These are phyloP conservation scores for Listrodromus nycthemerus DNA, from an alignment of 2,888 invertebrate species.

Conservation along the genomic window DNA sequence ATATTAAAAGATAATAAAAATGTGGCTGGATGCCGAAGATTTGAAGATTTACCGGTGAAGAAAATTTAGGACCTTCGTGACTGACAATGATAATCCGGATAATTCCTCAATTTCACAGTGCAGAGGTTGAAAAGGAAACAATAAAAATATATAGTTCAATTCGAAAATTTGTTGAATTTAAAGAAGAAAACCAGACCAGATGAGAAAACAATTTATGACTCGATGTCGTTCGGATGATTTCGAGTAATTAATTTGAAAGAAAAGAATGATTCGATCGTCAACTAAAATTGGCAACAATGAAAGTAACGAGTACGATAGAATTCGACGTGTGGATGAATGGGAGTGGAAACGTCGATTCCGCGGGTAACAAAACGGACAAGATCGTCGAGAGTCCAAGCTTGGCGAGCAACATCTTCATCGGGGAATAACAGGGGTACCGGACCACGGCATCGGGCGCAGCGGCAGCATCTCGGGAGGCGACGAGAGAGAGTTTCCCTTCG, in stretches of 20 bases:
- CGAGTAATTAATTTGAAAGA: too few species aligned
- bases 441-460: slow-evolving; percentile 25
- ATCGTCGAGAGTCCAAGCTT: slow-evolving; percentile 52
- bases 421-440: slow-evolving; percentile 36
- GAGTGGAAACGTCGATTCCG: slow-evolving; percentile 1
- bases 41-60: too few species aligned
- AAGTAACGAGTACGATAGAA: background rate
- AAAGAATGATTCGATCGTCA: background rate
- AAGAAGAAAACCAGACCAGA: too few species aligned
- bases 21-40: too few species aligned
- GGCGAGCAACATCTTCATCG: slow-evolving; percentile 65
- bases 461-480: slow-evolving; percentile 44
- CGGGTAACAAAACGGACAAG: slow-evolving; percentile 26
- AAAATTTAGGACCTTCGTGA: too few species aligned
- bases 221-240: too few species aligned
- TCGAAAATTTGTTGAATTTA: too few species aligned
- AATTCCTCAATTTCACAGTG: too few species aligned
- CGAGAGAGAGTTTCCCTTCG: slow-evolving; percentile 54
- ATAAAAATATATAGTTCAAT: too few species aligned
- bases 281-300: background rate
- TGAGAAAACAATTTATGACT: too few species aligned
- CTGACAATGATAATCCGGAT: too few species aligned
- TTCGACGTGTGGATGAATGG: background rate
- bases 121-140: too few species aligned
- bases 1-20: background rate